These are phyloP conservation scores for Oenanthe oenanthe DNA, from an alignment of 2,113 vertebrate genomes.

Conservation along the genomic window DNA sequence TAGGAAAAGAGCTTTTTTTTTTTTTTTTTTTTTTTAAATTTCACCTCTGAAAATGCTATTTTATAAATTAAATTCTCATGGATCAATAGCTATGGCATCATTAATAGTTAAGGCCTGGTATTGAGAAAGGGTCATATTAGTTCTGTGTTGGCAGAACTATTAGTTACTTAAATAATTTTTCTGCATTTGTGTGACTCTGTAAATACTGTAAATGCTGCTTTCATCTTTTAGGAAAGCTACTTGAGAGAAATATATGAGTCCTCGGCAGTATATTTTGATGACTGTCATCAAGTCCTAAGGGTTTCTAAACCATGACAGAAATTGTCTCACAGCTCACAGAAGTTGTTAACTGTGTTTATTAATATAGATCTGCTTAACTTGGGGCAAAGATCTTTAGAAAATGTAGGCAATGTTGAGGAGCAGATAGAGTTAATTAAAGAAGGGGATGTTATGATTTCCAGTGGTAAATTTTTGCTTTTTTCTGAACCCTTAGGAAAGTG, in stretches of 20 bases:
- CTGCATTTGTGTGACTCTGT: slow-evolving; percentile 13
- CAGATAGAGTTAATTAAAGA: background rate
- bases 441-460: background rate
- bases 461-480: background rate
- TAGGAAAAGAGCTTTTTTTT: background rate
- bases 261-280: background rate
- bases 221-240: background rate
- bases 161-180: slow-evolving; percentile 14
- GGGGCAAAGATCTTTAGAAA: background rate
- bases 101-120: background rate
- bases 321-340: background rate
- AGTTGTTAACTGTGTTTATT: background rate
- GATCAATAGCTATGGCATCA: background rate
- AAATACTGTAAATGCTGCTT: background rate
- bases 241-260: background rate
- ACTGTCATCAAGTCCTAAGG: background rate
- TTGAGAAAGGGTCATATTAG: background rate
- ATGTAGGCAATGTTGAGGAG: background rate
- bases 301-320: slow-evolving; percentile 7
- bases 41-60: background rate
- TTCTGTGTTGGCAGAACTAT: background rate
- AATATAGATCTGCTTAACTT: background rate
- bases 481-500: background rate
- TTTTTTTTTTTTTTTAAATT: background rate
- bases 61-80: background rate